Evolutionary conservation across 2,888 invertebrate genomes (phyloP).

Genomic region (Chrysotoxum bicinctum): DNA sequence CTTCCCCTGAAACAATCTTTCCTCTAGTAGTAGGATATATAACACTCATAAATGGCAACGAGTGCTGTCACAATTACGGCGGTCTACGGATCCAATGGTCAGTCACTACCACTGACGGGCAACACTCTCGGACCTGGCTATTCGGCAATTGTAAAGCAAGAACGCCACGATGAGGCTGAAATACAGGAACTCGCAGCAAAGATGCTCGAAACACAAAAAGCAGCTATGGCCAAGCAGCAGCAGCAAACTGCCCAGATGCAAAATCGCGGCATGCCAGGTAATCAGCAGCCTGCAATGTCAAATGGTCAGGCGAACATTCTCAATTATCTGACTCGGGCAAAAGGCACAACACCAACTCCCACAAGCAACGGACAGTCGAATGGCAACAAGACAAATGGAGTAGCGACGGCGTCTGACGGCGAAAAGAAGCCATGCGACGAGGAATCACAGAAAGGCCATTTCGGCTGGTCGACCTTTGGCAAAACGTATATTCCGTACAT

Average conservation of each 20-base stretch:
- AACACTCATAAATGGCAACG: constrained; percentile 33
- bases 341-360: constrained; percentile 50
- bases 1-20: not conserved
- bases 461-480: constrained; percentile 95
- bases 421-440: constrained; percentile 84
- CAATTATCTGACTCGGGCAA: constrained; percentile 83
- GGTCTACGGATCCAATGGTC: constrained; percentile 80
- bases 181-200: constrained; percentile 93
- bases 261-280: constrained; percentile 33
- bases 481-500: constrained; percentile 94
- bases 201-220: constrained; percentile 92
- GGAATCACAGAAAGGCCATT: constrained; percentile 90
- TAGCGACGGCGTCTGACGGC: constrained; percentile 76
- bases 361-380: constrained; percentile 42
- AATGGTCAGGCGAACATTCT: constrained; percentile 84
- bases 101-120: constrained; percentile 78
- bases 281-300: constrained; percentile 66
- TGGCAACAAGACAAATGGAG: constrained; percentile 36
- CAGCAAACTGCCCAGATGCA: constrained; percentile 78
- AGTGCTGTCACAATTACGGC: constrained; percentile 76
- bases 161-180: constrained; percentile 89
- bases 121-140: constrained; percentile 77
- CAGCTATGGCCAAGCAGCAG: constrained; percentile 82
- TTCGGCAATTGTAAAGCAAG: constrained; percentile 79
- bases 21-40: constrained; percentile 10